Base-by-base conservation (phyloP, 2,888 invertebrate genomes). In the Conomelus anceps region DNA sequence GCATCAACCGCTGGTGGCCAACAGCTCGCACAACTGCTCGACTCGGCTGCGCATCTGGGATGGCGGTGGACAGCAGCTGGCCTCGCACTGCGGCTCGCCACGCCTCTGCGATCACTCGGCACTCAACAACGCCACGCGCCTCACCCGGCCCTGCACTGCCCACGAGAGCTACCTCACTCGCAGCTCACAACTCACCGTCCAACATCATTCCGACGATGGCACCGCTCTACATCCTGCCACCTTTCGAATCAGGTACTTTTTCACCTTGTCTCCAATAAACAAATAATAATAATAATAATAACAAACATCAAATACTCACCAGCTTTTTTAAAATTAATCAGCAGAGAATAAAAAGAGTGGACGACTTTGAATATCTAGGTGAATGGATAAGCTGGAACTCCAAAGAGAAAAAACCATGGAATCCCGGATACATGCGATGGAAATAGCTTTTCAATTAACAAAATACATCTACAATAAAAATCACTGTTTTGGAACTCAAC, bases 101-200 rank as follows among this genome's bases (percentile, higher is more conserved):
- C 95, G 96, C 91, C 94, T 98, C 88, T 98, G 98, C 93, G 97
- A 97, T 91, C 97, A 98, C 92, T 96, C 96, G 20, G 95, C 96
- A 0, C 94, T 97, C 0, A 95, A 95, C 88, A 96, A 97, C 93
- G 94, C 95, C 0, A 96, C 96, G 17, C 95, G 97, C 91, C 94
- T 95, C 85, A 97, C 97, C 17, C 94, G 98, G 85, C 97, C 97
- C 0, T 98, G 98, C 92, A 95, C 96, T 86, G 94, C 95, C 17
- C 95, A 96, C 84, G 98, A 98, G 93, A 97, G 97, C 91, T 98
- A 98, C 93, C 95, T 97, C 87, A 95, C 95, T 7, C 91, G 92
- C 9, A 92, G 92, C 86, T 91, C 91, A 34, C 91, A 92, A 89
- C 92, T 93, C 89, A 92, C 92, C 90, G 91, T 93, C 88, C 92